Evolutionary conservation across 2,797 vertebrate species (phyloP).

Genomic region (Epinephelus coioides): DNA sequence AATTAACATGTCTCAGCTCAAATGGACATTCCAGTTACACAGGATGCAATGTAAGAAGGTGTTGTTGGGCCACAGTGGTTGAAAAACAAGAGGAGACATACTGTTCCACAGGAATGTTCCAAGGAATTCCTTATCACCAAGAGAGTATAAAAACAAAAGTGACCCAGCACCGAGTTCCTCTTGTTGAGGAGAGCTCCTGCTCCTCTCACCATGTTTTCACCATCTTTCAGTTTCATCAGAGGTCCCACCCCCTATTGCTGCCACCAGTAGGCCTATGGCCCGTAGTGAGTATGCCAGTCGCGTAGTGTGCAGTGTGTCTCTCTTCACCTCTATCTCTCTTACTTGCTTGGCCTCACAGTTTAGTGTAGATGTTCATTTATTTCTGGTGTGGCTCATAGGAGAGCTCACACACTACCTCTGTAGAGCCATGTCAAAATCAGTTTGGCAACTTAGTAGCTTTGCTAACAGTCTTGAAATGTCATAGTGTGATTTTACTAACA

Average conservation of each 20-base stretch:
- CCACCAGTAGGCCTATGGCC: conserved; percentile 75
- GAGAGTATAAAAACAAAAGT: background rate
- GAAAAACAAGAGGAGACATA: conserved; percentile 3
- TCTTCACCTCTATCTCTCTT: conserved; percentile 37
- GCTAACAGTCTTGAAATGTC: conserved; percentile 35
- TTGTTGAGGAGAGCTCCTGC: conserved; percentile 23
- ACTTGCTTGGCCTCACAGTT: conserved; percentile 66
- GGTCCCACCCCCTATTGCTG: conserved; percentile 79
- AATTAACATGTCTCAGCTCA: background rate
- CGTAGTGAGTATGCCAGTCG: conserved; percentile 87
- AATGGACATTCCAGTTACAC: background rate
- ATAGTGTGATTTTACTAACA: conserved; percentile 66
- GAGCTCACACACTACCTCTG: background rate
- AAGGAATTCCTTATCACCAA: background rate
- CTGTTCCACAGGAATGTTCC: conserved; percentile 5
- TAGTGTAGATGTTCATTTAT: conserved; percentile 45
- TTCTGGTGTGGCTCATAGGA: conserved; percentile 26
- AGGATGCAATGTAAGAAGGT: background rate
- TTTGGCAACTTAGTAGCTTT: conserved; percentile 16
- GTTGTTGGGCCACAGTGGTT: background rate
- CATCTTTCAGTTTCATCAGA: conserved; percentile 86
- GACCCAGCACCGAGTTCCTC: background rate
- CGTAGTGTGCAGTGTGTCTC: conserved; percentile 69
- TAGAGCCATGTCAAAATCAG: conserved; percentile 16
- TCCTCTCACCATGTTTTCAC: conserved; percentile 82